A percentile compares a stretch with the other conserved stretches of the same genome.
phyloP scores from a whole-genome alignment of 23 tunicate species.

The Styela clava region DNA sequence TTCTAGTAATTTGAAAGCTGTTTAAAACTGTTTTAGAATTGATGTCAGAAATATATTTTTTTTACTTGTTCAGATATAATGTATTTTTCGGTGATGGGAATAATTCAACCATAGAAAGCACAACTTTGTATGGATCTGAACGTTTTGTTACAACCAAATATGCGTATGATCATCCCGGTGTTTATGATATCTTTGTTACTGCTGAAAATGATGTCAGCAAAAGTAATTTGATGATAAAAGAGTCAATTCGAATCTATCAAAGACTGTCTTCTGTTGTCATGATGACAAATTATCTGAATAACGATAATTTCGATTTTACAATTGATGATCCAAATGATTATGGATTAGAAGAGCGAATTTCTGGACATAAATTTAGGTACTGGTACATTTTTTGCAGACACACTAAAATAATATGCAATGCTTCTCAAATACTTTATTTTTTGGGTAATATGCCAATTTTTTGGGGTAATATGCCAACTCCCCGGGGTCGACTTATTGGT shows the following conservation, averaged over 20 bases:
- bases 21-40: no score
- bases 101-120: neutral
- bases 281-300: slow-evolving; percentile 7
- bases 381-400: neutral
- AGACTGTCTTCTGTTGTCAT: slow-evolving; percentile 9
- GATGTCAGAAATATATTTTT: no score
- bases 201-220: slow-evolving; percentile 45
- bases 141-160: slow-evolving; percentile 30
- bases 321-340: neutral
- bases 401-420: no score
- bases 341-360: neutral
- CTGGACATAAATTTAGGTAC: neutral
- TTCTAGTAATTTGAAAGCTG: no score
- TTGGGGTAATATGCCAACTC: no score
- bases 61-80: slow-evolving; percentile 8
- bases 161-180: slow-evolving; percentile 34
- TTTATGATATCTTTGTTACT: slow-evolving; percentile 29
- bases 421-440: no score
- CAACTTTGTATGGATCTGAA: slow-evolving; percentile 35
- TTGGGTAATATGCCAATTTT: no score
- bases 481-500: no score
- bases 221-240: neutral
- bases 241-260: slow-evolving; percentile 37
- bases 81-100: slow-evolving; percentile 49
- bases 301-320: slow-evolving; percentile 7